Evolutionary conservation across 2,797 vertebrate genomes (phyloP).

Genomic region (Poeciliopsis turneri): DNA sequence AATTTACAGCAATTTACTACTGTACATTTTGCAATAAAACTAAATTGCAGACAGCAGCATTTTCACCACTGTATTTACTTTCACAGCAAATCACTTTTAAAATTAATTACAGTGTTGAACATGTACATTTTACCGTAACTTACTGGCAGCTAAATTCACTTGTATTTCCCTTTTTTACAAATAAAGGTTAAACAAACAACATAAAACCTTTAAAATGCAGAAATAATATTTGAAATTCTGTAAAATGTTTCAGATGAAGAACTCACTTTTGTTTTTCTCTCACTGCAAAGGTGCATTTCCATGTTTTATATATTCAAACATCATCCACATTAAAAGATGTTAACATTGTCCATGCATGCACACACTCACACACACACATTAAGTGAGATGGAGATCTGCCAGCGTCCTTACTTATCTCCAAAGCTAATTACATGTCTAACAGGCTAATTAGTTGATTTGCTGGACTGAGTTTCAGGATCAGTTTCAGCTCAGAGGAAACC

Average conservation of each 20-base stretch:
- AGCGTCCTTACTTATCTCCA: slow-evolving; percentile 44
- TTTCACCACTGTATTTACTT: too few relatives aligned
- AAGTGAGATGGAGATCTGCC: slow-evolving; percentile 12
- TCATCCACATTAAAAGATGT: too few relatives aligned
- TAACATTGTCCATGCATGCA: not conserved
- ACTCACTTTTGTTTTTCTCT: not conserved
- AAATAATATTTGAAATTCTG: not conserved
- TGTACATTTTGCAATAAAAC: too few relatives aligned
- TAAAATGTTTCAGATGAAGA: not conserved
- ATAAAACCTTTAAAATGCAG: not conserved
- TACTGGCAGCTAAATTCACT: too few relatives aligned
- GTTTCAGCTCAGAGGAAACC: slow-evolving; percentile 59
- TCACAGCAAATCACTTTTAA: too few relatives aligned
- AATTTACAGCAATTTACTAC: too few relatives aligned
- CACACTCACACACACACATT: not conserved
- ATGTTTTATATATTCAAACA: not conserved
- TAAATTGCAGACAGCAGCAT: too few relatives aligned
- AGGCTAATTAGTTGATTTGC: slow-evolving; percentile 60
- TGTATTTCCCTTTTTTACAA: too few relatives aligned
- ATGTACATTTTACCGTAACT: too few relatives aligned
- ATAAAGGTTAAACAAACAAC: too few relatives aligned
- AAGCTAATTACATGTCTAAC: slow-evolving; percentile 59
- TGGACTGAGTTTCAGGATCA: slow-evolving; percentile 64
- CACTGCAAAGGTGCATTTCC: not conserved
- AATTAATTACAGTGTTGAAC: too few relatives aligned